phyloP scores from a whole-genome alignment of 2,888 invertebrate species.

The Lasioglossum marginatum region DNA sequence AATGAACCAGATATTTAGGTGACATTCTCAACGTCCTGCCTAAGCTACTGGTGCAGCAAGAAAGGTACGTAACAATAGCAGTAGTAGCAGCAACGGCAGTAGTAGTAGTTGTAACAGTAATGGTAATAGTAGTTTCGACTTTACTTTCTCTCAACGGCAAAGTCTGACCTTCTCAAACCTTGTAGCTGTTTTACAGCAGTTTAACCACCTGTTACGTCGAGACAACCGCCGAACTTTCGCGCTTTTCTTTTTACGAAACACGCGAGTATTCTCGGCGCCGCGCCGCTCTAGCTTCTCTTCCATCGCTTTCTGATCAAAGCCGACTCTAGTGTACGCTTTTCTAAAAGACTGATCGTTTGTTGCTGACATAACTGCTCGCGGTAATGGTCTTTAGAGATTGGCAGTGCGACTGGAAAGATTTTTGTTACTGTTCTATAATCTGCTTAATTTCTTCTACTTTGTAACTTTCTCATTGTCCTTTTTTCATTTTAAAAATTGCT shows the following conservation, averaged over 20 bases:
- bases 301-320: neutral
- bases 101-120: neutral
- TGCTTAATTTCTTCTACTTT: neutral
- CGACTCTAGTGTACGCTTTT: neutral
- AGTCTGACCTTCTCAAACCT: constrained; percentile 56
- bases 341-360: neutral
- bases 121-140: constrained; percentile 46
- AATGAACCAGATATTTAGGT: neutral
- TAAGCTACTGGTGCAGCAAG: neutral
- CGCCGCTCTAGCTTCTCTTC: neutral
- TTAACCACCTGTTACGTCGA: constrained; percentile 82
- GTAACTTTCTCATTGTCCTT: neutral
- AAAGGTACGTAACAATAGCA: constrained; percentile 1
- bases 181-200: constrained; percentile 78
- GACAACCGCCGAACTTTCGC: constrained; percentile 73
- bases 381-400: neutral
- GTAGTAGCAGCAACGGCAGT: neutral
- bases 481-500: neutral
- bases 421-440: neutral
- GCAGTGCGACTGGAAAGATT: neutral
- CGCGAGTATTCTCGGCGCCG: constrained; percentile 38
- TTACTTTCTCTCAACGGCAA: constrained; percentile 36
- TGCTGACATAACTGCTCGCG: neutral
- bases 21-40: neutral
- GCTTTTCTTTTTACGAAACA: constrained; percentile 77